Evolutionary conservation across 1,140 invertebrate species (phyloP).

Genomic region (Leptinotarsa undecemlineata): DNA sequence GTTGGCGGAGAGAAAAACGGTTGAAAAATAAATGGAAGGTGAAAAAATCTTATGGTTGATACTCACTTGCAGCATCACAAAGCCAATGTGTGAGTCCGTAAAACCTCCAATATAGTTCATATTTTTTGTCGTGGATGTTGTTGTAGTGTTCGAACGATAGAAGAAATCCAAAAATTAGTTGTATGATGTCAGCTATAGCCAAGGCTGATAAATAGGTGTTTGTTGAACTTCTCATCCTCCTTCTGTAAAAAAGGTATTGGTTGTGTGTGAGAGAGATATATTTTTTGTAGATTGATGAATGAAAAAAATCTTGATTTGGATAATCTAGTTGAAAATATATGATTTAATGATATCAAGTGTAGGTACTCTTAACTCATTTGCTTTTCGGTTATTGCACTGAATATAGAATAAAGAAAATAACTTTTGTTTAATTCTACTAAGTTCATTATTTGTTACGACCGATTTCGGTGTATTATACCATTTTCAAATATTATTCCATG

Average conservation of each 20-base stretch:
- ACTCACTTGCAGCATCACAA: constrained; percentile 67
- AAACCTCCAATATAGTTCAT: constrained; percentile 60
- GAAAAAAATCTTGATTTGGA: not conserved
- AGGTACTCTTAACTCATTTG: no score
- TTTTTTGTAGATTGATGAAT: not conserved
- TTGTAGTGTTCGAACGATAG: constrained; percentile 68
- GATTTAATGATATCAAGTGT: no score
- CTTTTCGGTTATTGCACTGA: no score
- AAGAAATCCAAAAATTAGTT: constrained; percentile 68
- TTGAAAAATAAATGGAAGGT: not conserved
- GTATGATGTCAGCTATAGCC: constrained; percentile 73
- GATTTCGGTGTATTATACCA: no score
- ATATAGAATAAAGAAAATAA: no score
- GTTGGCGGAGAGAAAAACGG: not conserved
- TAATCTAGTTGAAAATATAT: not conserved
- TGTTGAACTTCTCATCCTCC: constrained; percentile 75
- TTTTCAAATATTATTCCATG: no score
- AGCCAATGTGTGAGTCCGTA: constrained; percentile 64
- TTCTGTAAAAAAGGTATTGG: constrained; percentile 51
- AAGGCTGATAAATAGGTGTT: constrained; percentile 76
- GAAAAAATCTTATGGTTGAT: not conserved
- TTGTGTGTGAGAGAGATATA: not conserved
- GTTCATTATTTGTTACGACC: no score
- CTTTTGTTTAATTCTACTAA: no score
- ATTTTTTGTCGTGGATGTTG: constrained; percentile 55